Evolutionary conservation across 1,140 invertebrate species (phyloP), one percentile per base, ranked within the genome.

Genomic region (Globodera ellingtonae): DNA sequence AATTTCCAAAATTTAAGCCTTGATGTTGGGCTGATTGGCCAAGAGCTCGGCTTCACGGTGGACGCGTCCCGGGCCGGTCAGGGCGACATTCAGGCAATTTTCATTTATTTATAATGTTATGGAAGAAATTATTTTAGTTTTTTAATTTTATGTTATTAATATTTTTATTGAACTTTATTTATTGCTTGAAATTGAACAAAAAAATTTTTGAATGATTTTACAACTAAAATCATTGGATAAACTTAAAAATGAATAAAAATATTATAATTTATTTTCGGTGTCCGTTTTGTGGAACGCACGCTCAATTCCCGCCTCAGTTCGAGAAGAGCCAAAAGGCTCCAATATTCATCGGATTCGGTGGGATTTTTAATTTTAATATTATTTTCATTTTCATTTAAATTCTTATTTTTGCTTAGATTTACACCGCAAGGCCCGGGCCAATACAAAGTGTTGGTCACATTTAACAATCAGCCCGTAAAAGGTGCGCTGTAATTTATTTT

Each of bases 391-490:
- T 35, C 1, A 35, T 35, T 35, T 35, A n/a, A 59, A 59, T 59
- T 13, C 15, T 18, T 18, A 62, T 18, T 62, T 62, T 62, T 18
- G 10, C 15, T 18, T 62, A 72, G 73, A 50, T 96, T 98, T 86
- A 93, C 94, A 82, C 96, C 97, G 0, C 92, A 93, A 76, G 93
- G 94, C 67, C 92, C 94, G 69, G 97, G 96, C 67, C 95, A 95
- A 56, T 97, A 98, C 90, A 92, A 94, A 73, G 92, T 98, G 52
- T 95, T 96, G 88, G 93, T 97, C 18, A 96, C 95, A 86, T 98
- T 97, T 89, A 98, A 98, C 90, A 95, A 95, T 6, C 94, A 94
- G 83, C 95, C 97, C 87, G 94, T 98, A n/a, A 94, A 94, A 91
- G 75, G 82, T 84, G 48, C 35, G 6, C 7, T 59, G 6, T 15